Conservation (phyloP, 2,797 vertebrate species). For the Anguilla pacifica region DNA sequence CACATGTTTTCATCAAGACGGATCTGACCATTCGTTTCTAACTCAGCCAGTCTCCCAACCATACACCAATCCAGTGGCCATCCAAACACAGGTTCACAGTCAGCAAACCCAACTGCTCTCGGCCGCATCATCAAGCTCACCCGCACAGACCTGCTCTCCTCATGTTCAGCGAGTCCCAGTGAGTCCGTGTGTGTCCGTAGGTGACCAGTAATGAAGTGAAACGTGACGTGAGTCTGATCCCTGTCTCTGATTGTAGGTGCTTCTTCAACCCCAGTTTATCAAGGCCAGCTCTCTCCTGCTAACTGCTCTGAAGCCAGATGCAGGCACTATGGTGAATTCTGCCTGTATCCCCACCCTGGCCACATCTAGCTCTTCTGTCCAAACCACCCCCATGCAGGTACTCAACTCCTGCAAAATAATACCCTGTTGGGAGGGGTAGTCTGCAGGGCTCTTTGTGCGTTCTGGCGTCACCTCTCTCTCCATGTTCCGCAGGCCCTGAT, state of each 20-base stretch:
- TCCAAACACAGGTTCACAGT: slow-evolving; percentile 75
- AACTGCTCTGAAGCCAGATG: slow-evolving; percentile 85
- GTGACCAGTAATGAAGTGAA: not conserved
- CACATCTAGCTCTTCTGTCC: slow-evolving; percentile 70
- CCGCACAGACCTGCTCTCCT: slow-evolving; percentile 69
- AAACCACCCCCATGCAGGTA: slow-evolving; percentile 82
- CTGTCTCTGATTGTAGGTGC: slow-evolving; percentile 70
- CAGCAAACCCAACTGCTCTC: slow-evolving; percentile 72
- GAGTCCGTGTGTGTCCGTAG: slow-evolving; percentile 54
- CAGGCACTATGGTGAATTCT: slow-evolving; percentile 75
- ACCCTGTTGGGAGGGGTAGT: not conserved
- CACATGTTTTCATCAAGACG: slow-evolving; percentile 59
- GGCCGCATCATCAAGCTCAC: slow-evolving; percentile 59
- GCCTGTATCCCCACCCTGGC: slow-evolving; percentile 71
- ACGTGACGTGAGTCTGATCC: not conserved
- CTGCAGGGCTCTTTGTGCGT: not conserved
- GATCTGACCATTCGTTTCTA: slow-evolving; percentile 53
- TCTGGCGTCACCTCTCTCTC: not conserved
- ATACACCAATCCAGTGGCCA: slow-evolving; percentile 66
- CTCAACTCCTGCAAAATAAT: not conserved
- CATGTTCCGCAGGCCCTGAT: slow-evolving; percentile 79
- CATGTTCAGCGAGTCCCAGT: slow-evolving; percentile 91
- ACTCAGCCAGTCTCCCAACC: slow-evolving; percentile 56
- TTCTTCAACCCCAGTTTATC: slow-evolving; percentile 96
- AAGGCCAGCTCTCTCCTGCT: slow-evolving; percentile 91